Base-by-base conservation (phyloP, 1,140 invertebrate genomes). In the Gryon sp. region DNA sequence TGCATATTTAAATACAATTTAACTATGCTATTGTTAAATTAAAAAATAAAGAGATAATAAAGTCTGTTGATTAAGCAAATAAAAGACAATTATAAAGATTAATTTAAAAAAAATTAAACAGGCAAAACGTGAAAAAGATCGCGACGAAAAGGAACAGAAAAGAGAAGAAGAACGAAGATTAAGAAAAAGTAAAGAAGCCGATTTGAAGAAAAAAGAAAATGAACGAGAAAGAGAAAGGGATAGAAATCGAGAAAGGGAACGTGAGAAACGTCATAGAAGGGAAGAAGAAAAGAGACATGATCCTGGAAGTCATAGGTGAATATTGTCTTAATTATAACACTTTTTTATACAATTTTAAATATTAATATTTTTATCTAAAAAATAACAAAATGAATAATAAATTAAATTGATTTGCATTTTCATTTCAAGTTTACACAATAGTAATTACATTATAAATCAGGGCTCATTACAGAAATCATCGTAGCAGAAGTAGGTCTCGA, bases 111-210 rank as follows among this genome's bases (percentile, higher is more conserved):
- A 30, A 32, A 57, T 12, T 60, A 28, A 38, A 36, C 24, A 32
- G 88, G 77, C 90, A 22, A 90, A 92, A 40, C 89, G 92, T 0
- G 92, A 93, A 48, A 92, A 92, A 77, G 92, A 92, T 45, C 90
- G 92, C 38, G 91, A 93, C 69, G 92, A 93, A 60, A 92, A 93
- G 69, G 92, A 93, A 68, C 90, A 90, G 30, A 89, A 87, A 20
- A 87, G 92, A n/a, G 89, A 92, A 8, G 92, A 93, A 62, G 92
- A 93, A 38, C 88, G 92, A 30, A 90, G 90, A 88, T 88, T 52
- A 69, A 90, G 88, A 87, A 91, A 48, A 83, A 87, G 53, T 86
- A 89, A 59, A 82, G 86, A 70, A 82, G 78, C 52, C 66, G 84
- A 62, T 80, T 83, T 77, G 82, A 87, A 28, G 76, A 70, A 87